A percentile compares a stretch with the other conserved stretches of the same genome.
These are phyloP conservation scores for Archips xylosteana DNA, from an alignment of 2,888 invertebrate genomes.

Conservation along the genomic window DNA sequence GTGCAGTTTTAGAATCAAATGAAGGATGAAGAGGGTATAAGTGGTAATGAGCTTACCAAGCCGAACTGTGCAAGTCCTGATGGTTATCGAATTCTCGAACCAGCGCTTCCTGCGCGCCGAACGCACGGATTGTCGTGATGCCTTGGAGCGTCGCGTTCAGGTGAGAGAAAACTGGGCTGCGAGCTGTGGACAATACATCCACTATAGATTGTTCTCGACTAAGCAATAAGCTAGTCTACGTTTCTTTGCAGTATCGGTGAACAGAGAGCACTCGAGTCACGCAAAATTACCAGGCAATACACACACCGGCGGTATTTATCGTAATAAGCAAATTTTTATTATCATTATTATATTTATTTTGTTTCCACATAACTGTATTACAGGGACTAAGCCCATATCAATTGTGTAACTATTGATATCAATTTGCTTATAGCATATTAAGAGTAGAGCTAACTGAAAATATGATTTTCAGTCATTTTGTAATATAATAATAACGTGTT, in stretches of 20 bases:
- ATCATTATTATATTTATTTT: too few species aligned
- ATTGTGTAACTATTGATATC: too few species aligned
- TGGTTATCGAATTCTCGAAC: conserved; percentile 92
- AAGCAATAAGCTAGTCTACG: neutral
- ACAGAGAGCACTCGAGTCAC: neutral
- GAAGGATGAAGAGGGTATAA: neutral
- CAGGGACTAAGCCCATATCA: too few species aligned
- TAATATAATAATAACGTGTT: too few species aligned
- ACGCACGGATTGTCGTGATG: conserved; percentile 95
- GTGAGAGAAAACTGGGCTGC: conserved; percentile 98
- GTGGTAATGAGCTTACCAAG: conserved; percentile 86
- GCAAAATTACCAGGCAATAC: too few species aligned
- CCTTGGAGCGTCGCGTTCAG: conserved; percentile 95
- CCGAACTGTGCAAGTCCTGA: conserved; percentile 94
- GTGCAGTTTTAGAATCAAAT: too few species aligned
- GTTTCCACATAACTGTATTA: too few species aligned
- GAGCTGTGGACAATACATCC: conserved; percentile 84
- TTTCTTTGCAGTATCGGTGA: neutral
- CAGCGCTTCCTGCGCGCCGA: conserved; percentile 92
- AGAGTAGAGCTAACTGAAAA: too few species aligned
- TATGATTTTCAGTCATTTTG: too few species aligned
- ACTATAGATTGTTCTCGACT: conserved; percentile 28
- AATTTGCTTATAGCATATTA: too few species aligned
- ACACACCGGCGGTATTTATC: too few species aligned
- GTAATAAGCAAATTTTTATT: too few species aligned